Base-by-base conservation (phyloP, 2,888 invertebrate species). In the Sylvicola cinctus region DNA sequence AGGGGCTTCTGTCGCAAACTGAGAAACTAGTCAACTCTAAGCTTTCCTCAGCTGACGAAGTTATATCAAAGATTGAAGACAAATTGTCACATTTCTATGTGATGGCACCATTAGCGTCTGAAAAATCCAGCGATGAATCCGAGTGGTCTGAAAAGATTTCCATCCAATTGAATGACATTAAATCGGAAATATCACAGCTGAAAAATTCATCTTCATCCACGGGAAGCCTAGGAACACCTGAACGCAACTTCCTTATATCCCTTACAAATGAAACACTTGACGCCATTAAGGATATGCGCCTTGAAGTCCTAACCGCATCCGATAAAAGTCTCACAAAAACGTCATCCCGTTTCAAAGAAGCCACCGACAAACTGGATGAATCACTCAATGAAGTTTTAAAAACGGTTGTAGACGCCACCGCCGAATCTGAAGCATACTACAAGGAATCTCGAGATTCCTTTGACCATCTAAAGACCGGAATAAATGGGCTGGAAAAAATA, bases 251-350 rank as follows among this genome's bases (percentile, higher is more conserved):
- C 56, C 51, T 77, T 2, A 61, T 66, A 36, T 53, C 57, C 10
- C 48, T 67, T 23, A 63, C 67, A 39, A 79, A 79, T 49, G 59
- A 66, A 34, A 77, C 77, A 0, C 52, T 70, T 29, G 61, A 60
- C 31, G 60, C 66, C 1, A 42, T 78, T 29, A 63, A 65, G 36
- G 62, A 63, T 31, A 51, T 67, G 3, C 66, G 63, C 39, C 58
- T 61, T 20, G 60, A 63, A 16, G 43, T 70, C 3, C 51, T 54
- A 3, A 51, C 54, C 6, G 54, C 49, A 17, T 55, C 59, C 16
- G 62, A 66, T 26, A 54, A 52, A 40, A 57, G 70, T 68, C 49
- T 63, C 3, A 51, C 52, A 8, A 62, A 62, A 39, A 51, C 68
- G 35, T 57, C 60, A 15, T 51, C 52, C 6, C 66, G 65, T 40